Base-by-base conservation (phyloP, 2,113 vertebrate species). In the Apodemus sylvaticus region DNA sequence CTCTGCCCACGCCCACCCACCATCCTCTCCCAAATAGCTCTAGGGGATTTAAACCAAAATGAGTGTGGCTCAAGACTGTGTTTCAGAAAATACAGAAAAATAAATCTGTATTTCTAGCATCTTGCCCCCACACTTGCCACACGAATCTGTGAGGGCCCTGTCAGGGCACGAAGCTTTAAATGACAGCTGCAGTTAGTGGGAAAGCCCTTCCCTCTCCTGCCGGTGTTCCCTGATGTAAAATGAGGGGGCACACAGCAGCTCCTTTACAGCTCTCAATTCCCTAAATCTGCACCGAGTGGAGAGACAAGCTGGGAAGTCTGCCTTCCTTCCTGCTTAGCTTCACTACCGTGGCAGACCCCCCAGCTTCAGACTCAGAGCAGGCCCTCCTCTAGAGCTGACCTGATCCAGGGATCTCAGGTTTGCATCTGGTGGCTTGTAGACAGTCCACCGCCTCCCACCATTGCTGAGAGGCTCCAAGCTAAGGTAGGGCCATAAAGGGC, bases 1-100 rank as follows among this genome's bases (percentile, higher is more conserved):
- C 96, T 93, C 96, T 93, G 58, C 97, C 97, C 95, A 97, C 97
- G 20, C 79, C 94, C 93, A 4, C 97, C 97, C 96, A 97, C 97
- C 36, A 36, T 22, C 68, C 55, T 93, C 94, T 97, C 95, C 94
- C 95, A 97, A 98, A 97, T 96, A 98, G 95, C 87, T 97, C 90
- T 77, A 83, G 39, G n/a, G 92, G 90, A 88, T 58, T 77, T 81
- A 92, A 93, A 89, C 85, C 90, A 96, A 96, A 96, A 88, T 73
- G 94, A 96, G 92, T 62, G 60, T 5, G 81, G 90, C 93, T 94
- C 55, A 16, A 96, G 93, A 90, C 74, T 92, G 53, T 87, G 60
- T 79, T 95, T 96, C 91, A 79, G 77, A 93, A 97, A 95, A 94
- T 85, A 93, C 20, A 90, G 92, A 94, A 96, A 97, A 87, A 96